These are phyloP conservation scores for Abramis brama DNA, from an alignment of 2,113 vertebrate species.

Conservation along the genomic window DNA sequence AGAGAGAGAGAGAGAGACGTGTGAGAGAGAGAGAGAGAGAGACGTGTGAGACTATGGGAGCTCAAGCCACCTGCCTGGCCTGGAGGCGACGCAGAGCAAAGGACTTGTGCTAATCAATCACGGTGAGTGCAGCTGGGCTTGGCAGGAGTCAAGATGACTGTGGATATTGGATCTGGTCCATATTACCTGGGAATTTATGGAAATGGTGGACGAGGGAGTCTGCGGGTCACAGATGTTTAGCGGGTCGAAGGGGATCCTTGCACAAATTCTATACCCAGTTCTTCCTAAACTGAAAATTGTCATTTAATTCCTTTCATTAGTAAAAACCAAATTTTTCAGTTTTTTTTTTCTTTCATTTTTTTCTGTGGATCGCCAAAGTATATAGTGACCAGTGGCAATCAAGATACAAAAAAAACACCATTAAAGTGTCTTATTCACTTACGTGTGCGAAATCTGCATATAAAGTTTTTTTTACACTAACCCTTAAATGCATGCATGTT, in stretches of 20 bases:
- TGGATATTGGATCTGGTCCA: slow-evolving; percentile 56
- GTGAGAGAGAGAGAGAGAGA: slow-evolving; percentile 5
- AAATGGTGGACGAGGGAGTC: slow-evolving; percentile 16
- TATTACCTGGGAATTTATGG: slow-evolving; percentile 45
- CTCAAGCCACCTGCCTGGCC: slow-evolving; percentile 40
- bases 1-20: too few relatives aligned
- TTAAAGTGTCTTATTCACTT: too few relatives aligned
- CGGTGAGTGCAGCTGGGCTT: slow-evolving; percentile 50
- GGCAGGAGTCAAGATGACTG: slow-evolving; percentile 52
- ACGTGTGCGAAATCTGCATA: too few relatives aligned
- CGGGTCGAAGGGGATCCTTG: background rate
- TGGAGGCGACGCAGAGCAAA: slow-evolving; percentile 26
- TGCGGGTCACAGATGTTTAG: background rate
- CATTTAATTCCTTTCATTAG: too few relatives aligned
- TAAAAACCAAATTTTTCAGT: too few relatives aligned
- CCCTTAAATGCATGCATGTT: too few relatives aligned
- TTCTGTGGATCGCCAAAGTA: too few relatives aligned
- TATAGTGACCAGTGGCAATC: too few relatives aligned
- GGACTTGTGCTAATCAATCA: slow-evolving; percentile 53
- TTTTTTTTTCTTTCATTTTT: too few relatives aligned
- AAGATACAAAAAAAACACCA: too few relatives aligned
- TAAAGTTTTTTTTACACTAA: too few relatives aligned
- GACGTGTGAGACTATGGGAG: slow-evolving; percentile 17
- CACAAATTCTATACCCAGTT: background rate
- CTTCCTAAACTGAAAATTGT: background rate